These are phyloP conservation scores for Drosophila mercatorum DNA, from an alignment of 2,888 invertebrate genomes.

Conservation along the genomic window DNA sequence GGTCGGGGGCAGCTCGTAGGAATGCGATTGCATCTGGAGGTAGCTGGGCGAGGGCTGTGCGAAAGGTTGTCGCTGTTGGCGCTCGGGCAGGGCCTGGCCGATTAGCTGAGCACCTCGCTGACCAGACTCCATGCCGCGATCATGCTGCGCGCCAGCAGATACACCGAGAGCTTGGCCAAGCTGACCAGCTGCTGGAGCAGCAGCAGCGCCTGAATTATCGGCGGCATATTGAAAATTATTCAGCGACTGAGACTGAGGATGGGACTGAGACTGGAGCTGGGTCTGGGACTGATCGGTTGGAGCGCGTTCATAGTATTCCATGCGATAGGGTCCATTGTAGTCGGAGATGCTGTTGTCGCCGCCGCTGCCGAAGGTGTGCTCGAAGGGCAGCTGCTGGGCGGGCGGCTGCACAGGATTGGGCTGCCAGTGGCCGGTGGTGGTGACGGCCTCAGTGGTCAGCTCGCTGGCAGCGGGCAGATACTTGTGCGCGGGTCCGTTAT, in stretches of 20 bases:
- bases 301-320: conserved; percentile 45
- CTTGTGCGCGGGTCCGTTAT: conserved; percentile 70
- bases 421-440: conserved; percentile 52
- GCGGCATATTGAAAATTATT: conserved; percentile 45
- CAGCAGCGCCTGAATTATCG: conserved; percentile 29
- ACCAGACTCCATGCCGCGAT: conserved; percentile 46
- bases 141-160: conserved; percentile 43
- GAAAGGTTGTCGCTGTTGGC: conserved; percentile 49
- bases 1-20: conserved; percentile 58
- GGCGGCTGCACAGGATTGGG: conserved; percentile 22
- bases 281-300: background rate
- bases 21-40: conserved; percentile 69
- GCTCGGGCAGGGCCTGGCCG: conserved; percentile 54
- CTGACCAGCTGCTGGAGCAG: conserved; percentile 36
- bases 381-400: conserved; percentile 17
- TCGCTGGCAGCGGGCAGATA: conserved; percentile 54
- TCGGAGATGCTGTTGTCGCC: background rate
- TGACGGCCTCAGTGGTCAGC: conserved; percentile 29
- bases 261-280: no score
- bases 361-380: conserved; percentile 23
- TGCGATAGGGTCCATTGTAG: conserved; percentile 50
- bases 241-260: background rate
- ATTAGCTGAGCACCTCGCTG: conserved; percentile 41
- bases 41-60: conserved; percentile 20
- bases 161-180: conserved; percentile 38